Evolutionary conservation across 2,113 vertebrate genomes (phyloP).

Genomic region (Panthera uncia): DNA sequence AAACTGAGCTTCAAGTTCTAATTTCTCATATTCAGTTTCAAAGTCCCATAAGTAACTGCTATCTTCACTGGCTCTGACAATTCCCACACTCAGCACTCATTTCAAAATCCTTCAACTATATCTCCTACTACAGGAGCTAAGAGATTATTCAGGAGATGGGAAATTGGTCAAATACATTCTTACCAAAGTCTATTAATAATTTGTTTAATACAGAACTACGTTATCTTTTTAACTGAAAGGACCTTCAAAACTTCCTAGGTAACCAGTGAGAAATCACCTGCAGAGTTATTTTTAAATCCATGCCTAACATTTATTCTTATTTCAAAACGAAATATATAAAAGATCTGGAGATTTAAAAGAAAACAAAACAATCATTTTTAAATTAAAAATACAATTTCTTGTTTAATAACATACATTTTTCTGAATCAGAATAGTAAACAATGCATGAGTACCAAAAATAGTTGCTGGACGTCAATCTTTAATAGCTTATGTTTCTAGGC

Average conservation of each 20-base stretch:
- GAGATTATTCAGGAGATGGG: background rate
- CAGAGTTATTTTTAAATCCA: background rate
- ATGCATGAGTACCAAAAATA: background rate
- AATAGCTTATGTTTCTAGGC: constrained; percentile 38
- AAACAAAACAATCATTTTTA: background rate
- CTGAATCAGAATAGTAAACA: background rate
- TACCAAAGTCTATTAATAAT: background rate
- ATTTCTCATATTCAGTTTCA: background rate
- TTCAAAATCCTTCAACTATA: constrained; percentile 5
- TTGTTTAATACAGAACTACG: background rate
- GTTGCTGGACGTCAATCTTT: constrained; percentile 15
- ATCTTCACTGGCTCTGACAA: background rate
- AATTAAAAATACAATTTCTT: constrained; percentile 25
- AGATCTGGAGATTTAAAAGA: background rate
- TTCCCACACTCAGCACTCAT: background rate
- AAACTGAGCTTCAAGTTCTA: background rate
- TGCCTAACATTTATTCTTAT: background rate
- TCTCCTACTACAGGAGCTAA: background rate
- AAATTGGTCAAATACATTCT: background rate
- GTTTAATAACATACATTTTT: background rate
- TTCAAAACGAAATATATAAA: constrained; percentile 40
- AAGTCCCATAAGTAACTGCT: background rate
- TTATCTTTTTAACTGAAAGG: constrained; percentile 32
- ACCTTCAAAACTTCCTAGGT: background rate
- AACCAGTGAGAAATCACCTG: background rate